Evolutionary conservation across 2,113 vertebrate genomes (phyloP), one percentile per base, ranked within the genome.

Genomic region (Scolopax mira): DNA sequence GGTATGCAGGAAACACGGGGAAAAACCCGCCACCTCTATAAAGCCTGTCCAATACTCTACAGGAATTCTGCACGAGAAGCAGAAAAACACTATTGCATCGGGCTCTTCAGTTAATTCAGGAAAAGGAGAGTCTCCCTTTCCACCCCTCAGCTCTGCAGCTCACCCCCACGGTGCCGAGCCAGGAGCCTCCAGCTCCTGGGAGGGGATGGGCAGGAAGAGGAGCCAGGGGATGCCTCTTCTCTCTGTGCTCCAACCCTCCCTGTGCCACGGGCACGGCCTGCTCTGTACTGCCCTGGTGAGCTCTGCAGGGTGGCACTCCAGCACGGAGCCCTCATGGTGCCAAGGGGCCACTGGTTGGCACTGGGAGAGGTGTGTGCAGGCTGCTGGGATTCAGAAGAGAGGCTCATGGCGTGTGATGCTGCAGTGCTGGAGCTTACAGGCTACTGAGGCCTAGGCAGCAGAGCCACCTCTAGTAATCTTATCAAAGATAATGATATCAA

Each of bases 211-310:
- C 44, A 39, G 24, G 39, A 60, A n/a, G 19, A 19, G 28, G 11
- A 79, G 23, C 11, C n/a, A 65, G 10, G 17, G 46, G 39, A 46
- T 48, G 46, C 30, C n/a, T 46, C 60, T 48, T 60, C 51, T 23
- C 6, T 44, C 44, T 27, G 46, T 54, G 52, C 28, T 16, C 30
- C 18, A 55, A 46, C 61, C 48, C 39, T 28, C 44, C 44, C 33
- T 17, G 7, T 2, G 10, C 30, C 2, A 0, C 57, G 24, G 48
- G 66, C 41, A 42, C 2, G 1, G 35, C 25, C 6, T 5, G 22
- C 64, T 44, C 65, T 17, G 22, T 18, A 4, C 58, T 67, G 4
- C 46, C 41, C 37, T 17, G 31, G 48, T 24, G 77, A 62, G 24
- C 30, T 48, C 31, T 10, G 18, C 4, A 5, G 44, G 21, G 19